Percentiles rank a stretch among this genome's conserved stretches.
Evolutionary conservation across 1,140 invertebrate species (phyloP).

Genomic region (Bombus superbus): DNA sequence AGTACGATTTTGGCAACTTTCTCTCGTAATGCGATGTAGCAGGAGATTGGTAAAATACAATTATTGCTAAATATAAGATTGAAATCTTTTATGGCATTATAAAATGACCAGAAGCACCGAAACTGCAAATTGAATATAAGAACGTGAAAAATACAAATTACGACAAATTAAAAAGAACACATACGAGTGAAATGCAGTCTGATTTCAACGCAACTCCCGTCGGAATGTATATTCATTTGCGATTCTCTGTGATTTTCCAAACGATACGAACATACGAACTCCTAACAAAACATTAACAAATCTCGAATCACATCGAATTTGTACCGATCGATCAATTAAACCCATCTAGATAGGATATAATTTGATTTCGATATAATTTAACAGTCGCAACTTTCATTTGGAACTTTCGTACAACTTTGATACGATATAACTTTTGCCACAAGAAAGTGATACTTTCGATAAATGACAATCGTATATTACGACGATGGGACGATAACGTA

Average conservation of each 20-base stretch:
- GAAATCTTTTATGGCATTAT: neutral
- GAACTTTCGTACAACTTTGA: neutral
- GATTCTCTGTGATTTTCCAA: neutral
- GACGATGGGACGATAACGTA: neutral
- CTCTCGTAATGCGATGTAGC: neutral
- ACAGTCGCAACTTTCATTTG: neutral
- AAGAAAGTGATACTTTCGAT: neutral
- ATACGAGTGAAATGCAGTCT: neutral
- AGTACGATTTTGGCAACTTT: neutral
- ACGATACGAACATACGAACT: neutral
- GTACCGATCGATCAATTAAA: neutral
- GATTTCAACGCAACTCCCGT: neutral
- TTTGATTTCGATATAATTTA: neutral
- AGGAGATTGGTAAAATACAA: neutral
- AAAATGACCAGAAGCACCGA: no score
- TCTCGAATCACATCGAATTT: neutral
- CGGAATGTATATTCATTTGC: neutral
- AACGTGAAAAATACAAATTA: neutral
- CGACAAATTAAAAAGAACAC: neutral
- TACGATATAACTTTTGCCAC: no score
- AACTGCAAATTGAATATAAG: no score
- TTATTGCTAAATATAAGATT: neutral
- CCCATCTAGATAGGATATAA: neutral
- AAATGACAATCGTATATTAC: neutral
- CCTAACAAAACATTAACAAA: neutral